phyloP scores from a whole-genome alignment of 1,140 invertebrate genomes.

The Macrobrachium nipponense region DNA sequence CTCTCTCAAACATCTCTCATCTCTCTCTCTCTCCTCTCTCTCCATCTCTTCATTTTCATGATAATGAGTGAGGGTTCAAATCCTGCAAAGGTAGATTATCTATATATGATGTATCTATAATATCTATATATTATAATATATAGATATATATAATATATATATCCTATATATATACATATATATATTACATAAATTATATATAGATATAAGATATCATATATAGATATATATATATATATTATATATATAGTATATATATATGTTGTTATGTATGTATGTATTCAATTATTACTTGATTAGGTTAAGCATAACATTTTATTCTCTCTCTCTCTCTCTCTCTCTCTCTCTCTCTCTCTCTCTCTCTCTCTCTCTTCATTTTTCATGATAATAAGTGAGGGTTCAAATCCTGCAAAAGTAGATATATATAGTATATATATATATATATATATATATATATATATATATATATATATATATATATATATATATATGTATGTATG shows the following conservation, averaged over 20 bases:
- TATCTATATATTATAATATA: slow-evolving; percentile 20
- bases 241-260: too few species aligned
- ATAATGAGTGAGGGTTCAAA: too few species aligned
- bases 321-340: too few species aligned
- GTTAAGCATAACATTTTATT: too few species aligned
- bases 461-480: slow-evolving; percentile 28
- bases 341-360: too few species aligned
- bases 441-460: slow-evolving; percentile 20
- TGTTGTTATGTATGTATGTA: slow-evolving; percentile 27
- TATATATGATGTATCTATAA: not conserved
- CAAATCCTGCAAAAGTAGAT: too few species aligned
- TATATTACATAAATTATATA: too few species aligned
- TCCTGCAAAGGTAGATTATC: too few species aligned
- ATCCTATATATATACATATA: slow-evolving; percentile 36
- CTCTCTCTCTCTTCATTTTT: too few species aligned
- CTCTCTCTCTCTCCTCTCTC: slow-evolving; percentile 28
- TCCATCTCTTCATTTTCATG: not conserved
- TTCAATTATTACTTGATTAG: not conserved
- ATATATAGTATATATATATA: slow-evolving; percentile 8
- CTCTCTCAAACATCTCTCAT: too few species aligned
- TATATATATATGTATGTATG: slow-evolving; percentile 37
- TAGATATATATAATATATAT: slow-evolving; percentile 16
- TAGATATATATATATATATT: slow-evolving; percentile 15
- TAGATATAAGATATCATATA: too few species aligned
- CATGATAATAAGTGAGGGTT: too few species aligned